phyloP scores from a whole-genome alignment of 2,888 invertebrate genomes.

The Drosophila stalkeri region DNA sequence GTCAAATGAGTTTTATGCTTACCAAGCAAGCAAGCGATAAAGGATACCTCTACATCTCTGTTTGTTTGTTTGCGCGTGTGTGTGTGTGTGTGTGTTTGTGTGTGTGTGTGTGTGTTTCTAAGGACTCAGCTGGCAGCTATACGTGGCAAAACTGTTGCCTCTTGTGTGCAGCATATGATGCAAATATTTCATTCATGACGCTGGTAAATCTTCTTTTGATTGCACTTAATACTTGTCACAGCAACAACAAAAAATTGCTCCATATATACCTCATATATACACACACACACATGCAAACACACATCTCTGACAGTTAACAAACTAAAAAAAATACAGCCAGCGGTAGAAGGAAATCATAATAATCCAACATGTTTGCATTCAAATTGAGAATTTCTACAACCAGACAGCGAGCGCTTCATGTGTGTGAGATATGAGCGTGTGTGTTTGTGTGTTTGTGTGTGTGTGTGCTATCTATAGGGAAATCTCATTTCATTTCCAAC shows the following conservation, averaged over 20 bases:
- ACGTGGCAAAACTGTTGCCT: conserved; percentile 50
- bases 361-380: conserved; percentile 78
- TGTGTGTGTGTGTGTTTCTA: background rate
- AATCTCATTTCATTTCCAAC: conserved; percentile 75
- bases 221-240: conserved; percentile 80
- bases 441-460: conserved; percentile 41
- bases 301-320: conserved; percentile 30
- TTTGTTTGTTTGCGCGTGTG: background rate
- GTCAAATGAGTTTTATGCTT: conserved; percentile 72
- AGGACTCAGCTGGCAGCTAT: conserved; percentile 35
- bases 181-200: conserved; percentile 80
- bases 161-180: conserved; percentile 67
- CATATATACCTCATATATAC: conserved; percentile 40
- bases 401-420: conserved; percentile 9
- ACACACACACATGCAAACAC: conserved; percentile 24
- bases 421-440: conserved; percentile 36
- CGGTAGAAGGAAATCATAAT: conserved; percentile 75
- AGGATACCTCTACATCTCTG: conserved; percentile 3
- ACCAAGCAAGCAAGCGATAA: conserved; percentile 26
- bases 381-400: conserved; percentile 71
- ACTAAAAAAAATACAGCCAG: conserved; percentile 54
- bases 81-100: background rate
- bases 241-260: conserved; percentile 45
- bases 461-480: conserved; percentile 59
- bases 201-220: conserved; percentile 81